Evolutionary conservation across 1,140 invertebrate genomes (phyloP).

Genomic region (Macrostomum lignano): DNA sequence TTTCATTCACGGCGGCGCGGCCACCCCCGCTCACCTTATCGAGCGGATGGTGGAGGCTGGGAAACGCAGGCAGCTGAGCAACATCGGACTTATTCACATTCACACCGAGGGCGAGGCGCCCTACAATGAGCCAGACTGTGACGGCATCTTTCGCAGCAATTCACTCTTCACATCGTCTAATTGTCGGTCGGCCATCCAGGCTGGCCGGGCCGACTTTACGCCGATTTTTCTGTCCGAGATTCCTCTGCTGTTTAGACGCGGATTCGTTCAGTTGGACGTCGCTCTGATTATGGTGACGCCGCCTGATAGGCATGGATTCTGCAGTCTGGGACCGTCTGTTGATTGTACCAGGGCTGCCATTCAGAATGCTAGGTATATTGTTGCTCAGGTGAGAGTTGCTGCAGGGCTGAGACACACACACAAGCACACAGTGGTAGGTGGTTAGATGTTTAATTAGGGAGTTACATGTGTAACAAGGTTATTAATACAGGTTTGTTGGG

Average conservation of each 20-base stretch:
- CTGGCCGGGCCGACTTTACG: constrained; percentile 50
- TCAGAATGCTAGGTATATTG: constrained; percentile 52
- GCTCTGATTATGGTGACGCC: constrained; percentile 52
- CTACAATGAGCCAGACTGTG: constrained; percentile 48
- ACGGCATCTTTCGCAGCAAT: constrained; percentile 42
- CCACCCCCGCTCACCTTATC: constrained; percentile 53
- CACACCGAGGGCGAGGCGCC: constrained; percentile 59
- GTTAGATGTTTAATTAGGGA: not conserved
- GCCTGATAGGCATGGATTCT: constrained; percentile 60
- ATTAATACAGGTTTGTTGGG: not conserved
- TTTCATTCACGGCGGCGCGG: constrained; percentile 61
- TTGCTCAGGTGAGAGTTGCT: no score
- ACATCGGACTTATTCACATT: constrained; percentile 59
- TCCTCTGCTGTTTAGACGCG: constrained; percentile 50
- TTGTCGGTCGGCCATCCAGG: constrained; percentile 51
- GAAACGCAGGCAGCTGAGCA: constrained; percentile 36
- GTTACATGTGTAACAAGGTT: not conserved
- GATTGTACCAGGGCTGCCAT: constrained; percentile 58
- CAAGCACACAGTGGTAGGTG: not conserved
- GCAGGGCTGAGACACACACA: no score
- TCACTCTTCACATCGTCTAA: constrained; percentile 73
- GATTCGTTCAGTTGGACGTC: constrained; percentile 53
- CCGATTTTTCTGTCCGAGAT: constrained; percentile 75
- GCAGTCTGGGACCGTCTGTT: constrained; percentile 62
- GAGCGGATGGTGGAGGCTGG: no score